Evolutionary conservation across 2,888 invertebrate species (phyloP), one percentile per base, ranked within the genome.

Genomic region (Agelastica alni): DNA sequence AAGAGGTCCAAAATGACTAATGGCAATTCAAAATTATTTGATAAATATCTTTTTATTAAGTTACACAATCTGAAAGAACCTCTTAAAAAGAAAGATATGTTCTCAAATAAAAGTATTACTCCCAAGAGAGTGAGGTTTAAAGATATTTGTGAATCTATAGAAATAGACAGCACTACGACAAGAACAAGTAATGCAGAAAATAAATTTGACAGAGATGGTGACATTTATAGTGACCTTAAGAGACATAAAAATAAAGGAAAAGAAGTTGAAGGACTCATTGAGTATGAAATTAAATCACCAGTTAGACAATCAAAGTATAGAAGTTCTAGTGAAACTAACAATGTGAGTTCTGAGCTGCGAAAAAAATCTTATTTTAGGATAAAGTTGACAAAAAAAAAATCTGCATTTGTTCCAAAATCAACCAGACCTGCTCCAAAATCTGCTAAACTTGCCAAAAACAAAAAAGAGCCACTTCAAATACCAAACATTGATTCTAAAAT

Each of bases 11-110:
- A 30, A 17, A 17, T 17, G 3, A n/a, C 44, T 10, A 6, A 20
- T 13, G 2, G 18, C 7, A 44, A 51, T 44, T 14, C 17, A 3
- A 51, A 51, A 32, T 37, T 51, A 4, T 18, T 42, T 41, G 44
- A 51, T 26, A 44, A 51, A 44, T 30, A 44, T 7, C 44, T 51
- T 13, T 30, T 37, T 13, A 14, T 51, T 14, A 26, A 26, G 26
- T 9, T 26, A 26, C 26, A 6, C 6, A 26, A 26, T 26, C 26
- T 7, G 26, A 3, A 26, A 26, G 26, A 26, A 2, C 7, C 3
- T 3, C 26, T 9, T 26, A 26, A 26, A 43, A 16, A 30, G 9
- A 43, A 10, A 4, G 4, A 22, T 7, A 13, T 26, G 31, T 3
- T 10, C 2, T 4, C 7, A 22, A 26, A 9, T 2, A 26, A 26